Base-by-base conservation (phyloP, 2,113 vertebrate genomes). In the Axis porcinus region DNA sequence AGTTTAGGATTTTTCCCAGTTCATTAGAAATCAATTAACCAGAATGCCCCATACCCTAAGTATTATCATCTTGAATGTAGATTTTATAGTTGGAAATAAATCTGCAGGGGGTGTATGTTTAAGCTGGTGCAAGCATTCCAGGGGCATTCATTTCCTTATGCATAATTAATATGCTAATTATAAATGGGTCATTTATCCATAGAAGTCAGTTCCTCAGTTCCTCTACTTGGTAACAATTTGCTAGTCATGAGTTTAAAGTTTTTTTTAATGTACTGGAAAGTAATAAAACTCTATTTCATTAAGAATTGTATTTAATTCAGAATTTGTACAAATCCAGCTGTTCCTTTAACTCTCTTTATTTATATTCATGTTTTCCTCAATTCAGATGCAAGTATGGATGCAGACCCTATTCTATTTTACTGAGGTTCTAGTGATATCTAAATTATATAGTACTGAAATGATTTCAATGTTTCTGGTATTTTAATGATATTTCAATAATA, bases 211-310 rank as follows among this genome's bases (percentile, higher is more conserved):
- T 88, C 54, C 67, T 89, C 7, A 93, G 36, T 57, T 95, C 30
- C 2, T 92, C 47, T 91, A 88, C 52, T 96, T 97, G 67, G 33
- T 89, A 91, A 94, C 55, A 90, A 64, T 95, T 60, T 89, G 17
- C 52, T 93, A 85, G 76, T 95, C 47, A 89, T 93, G 76, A 97
- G 17, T 95, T 93, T 96, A 74, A 94, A 85, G 25, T 47, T 78
- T 67, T 60, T 74, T 67, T 91, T 91, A 93, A 92, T 93, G 58
- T 89, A 57, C 45, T 86, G 43, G 58, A 97, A 98, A 93, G 30
- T 91, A 93, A 94, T 97, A 96, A 94, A 94, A 93, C 9, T 94
- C 33, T 81, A 91, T 93, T 94, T 95, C 50, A 86, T 95, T 97
- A 96, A 94, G 25, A 94, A 88, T 85, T 88, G 1, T 36, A 86